A percentile compares a stretch with the other conserved stretches of the same genome.
phyloP scores from a whole-genome alignment of 2,888 invertebrate species.

The Nemoura dubitans region DNA sequence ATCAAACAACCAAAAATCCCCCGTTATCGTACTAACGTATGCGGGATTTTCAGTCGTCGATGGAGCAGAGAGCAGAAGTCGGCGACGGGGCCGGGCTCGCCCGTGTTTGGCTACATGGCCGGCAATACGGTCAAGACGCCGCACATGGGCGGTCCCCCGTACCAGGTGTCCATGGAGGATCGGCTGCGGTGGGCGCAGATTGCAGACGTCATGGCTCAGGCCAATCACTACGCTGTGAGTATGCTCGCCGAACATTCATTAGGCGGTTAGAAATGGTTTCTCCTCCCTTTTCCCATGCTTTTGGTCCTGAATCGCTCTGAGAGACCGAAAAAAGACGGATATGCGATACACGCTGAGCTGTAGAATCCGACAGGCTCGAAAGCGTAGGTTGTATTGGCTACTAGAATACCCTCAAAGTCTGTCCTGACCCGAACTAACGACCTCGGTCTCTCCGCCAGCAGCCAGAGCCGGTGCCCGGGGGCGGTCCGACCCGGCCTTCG shows the following conservation, averaged over 20 bases:
- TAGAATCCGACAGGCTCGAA: too few relatives aligned
- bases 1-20: too few relatives aligned
- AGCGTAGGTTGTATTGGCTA: too few relatives aligned
- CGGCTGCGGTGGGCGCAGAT: conserved; percentile 83
- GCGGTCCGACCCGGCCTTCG: conserved; percentile 68
- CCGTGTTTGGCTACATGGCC: conserved; percentile 88
- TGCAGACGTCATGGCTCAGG: conserved; percentile 87
- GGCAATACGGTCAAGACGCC: conserved; percentile 77
- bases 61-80: conserved; percentile 91
- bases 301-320: too few relatives aligned
- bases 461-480: conserved; percentile 72
- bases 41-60: conserved; percentile 74
- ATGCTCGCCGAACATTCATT: neutral
- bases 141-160: conserved; percentile 78
- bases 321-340: too few relatives aligned
- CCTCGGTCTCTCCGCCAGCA: conserved; percentile 60
- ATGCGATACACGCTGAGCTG: too few relatives aligned
- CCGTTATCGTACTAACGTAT: too few relatives aligned
- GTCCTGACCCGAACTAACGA: neutral
- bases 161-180: conserved; percentile 81
- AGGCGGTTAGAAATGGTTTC: too few relatives aligned
- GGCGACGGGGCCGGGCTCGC: conserved; percentile 72
- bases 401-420: too few relatives aligned
- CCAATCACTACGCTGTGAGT: conserved; percentile 84
- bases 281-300: too few relatives aligned